Conservation (phyloP, 2,888 invertebrate species). For the Piscicola geometra region DNA sequence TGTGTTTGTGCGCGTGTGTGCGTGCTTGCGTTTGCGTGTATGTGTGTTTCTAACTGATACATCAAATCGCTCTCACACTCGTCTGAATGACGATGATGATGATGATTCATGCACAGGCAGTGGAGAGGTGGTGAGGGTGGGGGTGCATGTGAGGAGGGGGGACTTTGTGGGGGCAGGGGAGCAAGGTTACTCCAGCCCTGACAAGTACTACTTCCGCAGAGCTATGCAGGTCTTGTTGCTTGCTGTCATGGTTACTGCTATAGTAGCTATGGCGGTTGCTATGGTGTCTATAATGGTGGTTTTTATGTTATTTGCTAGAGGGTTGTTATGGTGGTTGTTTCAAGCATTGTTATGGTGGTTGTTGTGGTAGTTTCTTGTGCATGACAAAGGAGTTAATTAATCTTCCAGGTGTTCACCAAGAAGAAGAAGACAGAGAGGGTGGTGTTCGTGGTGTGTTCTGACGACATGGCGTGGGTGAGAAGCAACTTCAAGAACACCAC, state of each 20-base stretch:
- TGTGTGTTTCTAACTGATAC: not conserved
- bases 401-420: conserved; percentile 3
- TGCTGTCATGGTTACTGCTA: not conserved
- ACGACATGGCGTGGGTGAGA: conserved; percentile 40
- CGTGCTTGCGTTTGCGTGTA: not conserved
- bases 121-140: conserved; percentile 36
- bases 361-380: no score
- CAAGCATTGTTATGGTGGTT: no score
- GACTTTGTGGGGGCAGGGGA: conserved; percentile 41
- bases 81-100: not conserved
- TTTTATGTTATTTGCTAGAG: no score
- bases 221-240: conserved; percentile 40
- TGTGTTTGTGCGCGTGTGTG: no score
- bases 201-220: conserved; percentile 36
- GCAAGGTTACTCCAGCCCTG: conserved; percentile 41
- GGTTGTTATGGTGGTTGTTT: no score
- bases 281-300: no score
- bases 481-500: conserved; percentile 34
- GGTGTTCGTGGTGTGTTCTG: conserved; percentile 43
- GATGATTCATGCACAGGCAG: not conserved
- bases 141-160: conserved; percentile 43
- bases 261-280: no score
- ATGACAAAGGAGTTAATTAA: no score
- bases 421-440: conserved; percentile 40
- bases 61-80: not conserved